These are phyloP conservation scores for Chrysocyon brachyurus DNA, from an alignment of 2,797 vertebrate genomes.

Conservation along the genomic window DNA sequence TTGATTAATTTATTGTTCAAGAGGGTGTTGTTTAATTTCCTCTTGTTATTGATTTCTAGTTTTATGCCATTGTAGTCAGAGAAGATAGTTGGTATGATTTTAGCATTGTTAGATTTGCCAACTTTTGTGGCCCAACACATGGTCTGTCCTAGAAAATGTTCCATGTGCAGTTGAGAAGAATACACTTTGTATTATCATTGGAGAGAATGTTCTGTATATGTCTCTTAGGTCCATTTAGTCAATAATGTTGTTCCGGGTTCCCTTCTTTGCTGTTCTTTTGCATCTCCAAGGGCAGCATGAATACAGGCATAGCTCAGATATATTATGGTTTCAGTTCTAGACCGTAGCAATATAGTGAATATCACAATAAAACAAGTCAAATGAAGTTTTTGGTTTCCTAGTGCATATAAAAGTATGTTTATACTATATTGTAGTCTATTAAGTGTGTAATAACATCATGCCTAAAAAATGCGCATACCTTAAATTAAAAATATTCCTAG, in stretches of 20 bases:
- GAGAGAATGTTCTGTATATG: not conserved
- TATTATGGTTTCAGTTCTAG: not conserved
- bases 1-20: not conserved
- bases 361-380: not conserved
- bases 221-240: not conserved
- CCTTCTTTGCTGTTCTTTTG: not conserved
- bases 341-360: not conserved
- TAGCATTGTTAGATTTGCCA: not conserved
- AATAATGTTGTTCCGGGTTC: not conserved
- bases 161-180: not conserved
- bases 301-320: not conserved
- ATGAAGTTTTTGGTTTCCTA: not conserved
- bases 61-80: not conserved
- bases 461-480: not conserved
- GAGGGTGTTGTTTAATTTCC: not conserved
- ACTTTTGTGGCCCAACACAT: not conserved
- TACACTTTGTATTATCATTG: not conserved
- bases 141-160: not conserved
- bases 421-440: not conserved
- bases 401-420: not conserved
- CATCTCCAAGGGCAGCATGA: not conserved
- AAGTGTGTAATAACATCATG: not conserved
- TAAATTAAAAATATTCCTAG: not conserved
- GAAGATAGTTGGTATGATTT: not conserved
- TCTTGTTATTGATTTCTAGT: not conserved